phyloP scores from a whole-genome alignment of 2,113 vertebrate genomes.

The Chaetorhynchus papuensis region DNA sequence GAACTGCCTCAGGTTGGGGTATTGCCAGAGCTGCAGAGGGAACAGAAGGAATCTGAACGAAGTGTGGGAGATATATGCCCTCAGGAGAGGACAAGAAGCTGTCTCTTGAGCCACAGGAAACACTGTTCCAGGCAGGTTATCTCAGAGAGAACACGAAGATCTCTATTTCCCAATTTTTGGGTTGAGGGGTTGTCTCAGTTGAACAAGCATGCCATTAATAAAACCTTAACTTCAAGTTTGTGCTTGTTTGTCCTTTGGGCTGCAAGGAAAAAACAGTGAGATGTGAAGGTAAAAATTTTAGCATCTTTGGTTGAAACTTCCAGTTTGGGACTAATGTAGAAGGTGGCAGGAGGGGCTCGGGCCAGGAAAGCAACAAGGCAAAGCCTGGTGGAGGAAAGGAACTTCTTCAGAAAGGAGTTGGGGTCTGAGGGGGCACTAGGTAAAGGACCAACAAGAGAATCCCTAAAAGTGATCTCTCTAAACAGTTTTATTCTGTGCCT shows the following conservation, averaged over 20 bases:
- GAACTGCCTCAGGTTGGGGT: neutral
- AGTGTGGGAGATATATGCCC: rapidly evolving
- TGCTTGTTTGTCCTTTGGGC: neutral
- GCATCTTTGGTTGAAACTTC: neutral
- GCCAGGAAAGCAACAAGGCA: neutral
- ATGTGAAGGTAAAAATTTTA: neutral
- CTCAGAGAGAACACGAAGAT: neutral
- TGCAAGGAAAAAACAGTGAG: neutral
- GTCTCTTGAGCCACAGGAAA: neutral
- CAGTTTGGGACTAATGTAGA: neutral
- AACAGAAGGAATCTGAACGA: neutral
- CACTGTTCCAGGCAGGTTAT: neutral
- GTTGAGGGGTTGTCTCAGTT: neutral
- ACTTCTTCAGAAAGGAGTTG: neutral
- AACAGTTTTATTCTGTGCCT: neutral
- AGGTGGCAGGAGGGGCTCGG: neutral
- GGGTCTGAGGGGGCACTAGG: neutral
- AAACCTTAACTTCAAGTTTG: neutral
- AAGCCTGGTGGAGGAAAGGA: neutral
- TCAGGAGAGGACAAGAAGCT: neutral
- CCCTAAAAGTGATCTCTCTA: neutral
- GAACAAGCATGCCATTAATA: neutral
- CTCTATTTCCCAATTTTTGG: neutral
- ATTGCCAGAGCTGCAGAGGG: neutral
- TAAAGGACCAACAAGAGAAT: neutral